phyloP scores from a whole-genome alignment of 37 sponge, comb jelly and placozoan genomes.

The Geodia barretti region DNA sequence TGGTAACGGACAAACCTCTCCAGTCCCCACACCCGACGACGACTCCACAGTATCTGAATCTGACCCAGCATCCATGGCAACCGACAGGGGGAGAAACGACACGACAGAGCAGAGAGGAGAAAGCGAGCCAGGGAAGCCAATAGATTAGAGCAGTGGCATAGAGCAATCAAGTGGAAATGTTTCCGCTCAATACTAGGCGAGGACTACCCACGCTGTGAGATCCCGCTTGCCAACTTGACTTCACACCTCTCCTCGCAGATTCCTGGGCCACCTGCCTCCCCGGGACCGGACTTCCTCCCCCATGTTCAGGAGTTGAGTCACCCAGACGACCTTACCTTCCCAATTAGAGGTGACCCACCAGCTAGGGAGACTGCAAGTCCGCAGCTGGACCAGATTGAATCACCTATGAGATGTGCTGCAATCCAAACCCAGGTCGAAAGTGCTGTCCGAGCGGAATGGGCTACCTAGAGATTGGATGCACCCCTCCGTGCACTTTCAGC shows the following conservation, averaged over 20 bases:
- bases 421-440: too few species aligned
- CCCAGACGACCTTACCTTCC: background rate
- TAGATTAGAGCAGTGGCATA: constrained; percentile 7
- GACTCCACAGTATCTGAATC: background rate
- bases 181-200: background rate
- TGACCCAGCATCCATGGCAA: background rate
- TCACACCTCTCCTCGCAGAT: background rate
- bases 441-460: too few species aligned
- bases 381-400: constrained; percentile 44
- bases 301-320: too few species aligned
- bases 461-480: too few species aligned
- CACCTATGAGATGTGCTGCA: constrained; percentile 32
- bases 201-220: constrained; percentile 2
- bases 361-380: constrained; percentile 20
- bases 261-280: background rate
- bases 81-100: background rate
- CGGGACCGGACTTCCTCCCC: background rate
- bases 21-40: background rate
- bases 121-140: constrained; percentile 2
- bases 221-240: background rate
- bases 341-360: constrained; percentile 27
- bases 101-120: background rate
- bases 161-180: constrained; percentile 10
- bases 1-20: background rate
- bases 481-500: too few species aligned